phyloP scores from a whole-genome alignment of 2,888 invertebrate genomes.

The Phymatocera aterrima region DNA sequence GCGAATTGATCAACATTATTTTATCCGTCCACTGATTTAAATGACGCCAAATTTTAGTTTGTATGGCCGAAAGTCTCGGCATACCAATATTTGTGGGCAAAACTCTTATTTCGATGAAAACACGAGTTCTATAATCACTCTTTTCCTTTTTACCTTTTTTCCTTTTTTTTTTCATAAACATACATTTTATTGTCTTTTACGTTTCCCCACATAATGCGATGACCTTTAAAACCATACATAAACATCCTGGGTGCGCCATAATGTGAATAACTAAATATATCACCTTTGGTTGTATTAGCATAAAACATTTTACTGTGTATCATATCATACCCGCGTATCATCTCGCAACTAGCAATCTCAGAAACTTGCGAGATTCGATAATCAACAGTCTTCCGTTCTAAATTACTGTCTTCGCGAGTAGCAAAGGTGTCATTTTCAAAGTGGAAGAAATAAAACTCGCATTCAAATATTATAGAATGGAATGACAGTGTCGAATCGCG shows the following conservation, averaged over 20 bases:
- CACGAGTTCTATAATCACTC: not conserved
- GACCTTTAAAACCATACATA: not conserved
- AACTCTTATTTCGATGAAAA: no score
- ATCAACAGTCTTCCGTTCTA: constrained; percentile 6
- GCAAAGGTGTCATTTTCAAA: constrained; percentile 33
- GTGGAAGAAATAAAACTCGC: not conserved
- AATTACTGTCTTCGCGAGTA: constrained; percentile 28
- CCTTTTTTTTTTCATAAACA: no score
- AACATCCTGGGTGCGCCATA: constrained; percentile 37
- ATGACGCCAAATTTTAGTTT: no score
- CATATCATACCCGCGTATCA: no score
- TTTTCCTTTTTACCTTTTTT: not conserved
- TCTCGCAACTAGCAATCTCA: not conserved
- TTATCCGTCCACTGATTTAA: no score
- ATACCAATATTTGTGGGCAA: no score
- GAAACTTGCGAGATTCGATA: not conserved
- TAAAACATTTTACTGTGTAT: constrained; percentile 20
- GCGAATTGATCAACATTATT: constrained; percentile 17
- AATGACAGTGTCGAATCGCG: constrained; percentile 15
- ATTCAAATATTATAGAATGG: not conserved
- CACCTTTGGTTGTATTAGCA: constrained; percentile 18
- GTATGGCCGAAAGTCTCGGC: no score
- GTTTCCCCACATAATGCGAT: not conserved
- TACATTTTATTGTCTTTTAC: not conserved
- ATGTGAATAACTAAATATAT: constrained; percentile 40